Evolutionary conservation across 2,113 vertebrate genomes (phyloP).

Genomic region (Malurus cyaneus): DNA sequence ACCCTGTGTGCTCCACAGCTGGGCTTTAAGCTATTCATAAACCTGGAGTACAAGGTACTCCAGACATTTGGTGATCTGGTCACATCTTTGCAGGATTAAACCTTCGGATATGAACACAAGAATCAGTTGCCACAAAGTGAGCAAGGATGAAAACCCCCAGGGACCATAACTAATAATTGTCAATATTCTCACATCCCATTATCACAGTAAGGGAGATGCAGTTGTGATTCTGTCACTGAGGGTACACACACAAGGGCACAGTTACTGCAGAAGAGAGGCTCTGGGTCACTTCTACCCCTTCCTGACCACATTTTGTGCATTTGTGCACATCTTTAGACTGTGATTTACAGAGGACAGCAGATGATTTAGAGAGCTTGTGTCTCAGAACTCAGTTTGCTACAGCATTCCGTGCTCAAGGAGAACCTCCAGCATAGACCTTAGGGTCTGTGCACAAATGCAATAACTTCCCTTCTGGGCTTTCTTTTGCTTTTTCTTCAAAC

Average conservation of each 20-base stretch:
- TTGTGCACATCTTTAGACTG: background rate
- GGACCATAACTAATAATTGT: background rate
- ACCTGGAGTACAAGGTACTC: background rate
- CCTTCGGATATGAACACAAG: background rate
- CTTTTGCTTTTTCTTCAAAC: background rate
- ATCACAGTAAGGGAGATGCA: background rate
- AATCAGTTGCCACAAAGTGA: background rate
- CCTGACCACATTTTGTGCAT: background rate
- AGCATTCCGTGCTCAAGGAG: background rate
- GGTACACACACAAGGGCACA: background rate
- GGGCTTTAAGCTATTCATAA: background rate
- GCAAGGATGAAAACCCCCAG: background rate
- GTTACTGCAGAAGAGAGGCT: background rate
- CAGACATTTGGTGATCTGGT: background rate
- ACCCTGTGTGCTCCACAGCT: background rate
- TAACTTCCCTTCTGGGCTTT: background rate
- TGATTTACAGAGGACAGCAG: background rate
- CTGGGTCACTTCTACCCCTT: background rate
- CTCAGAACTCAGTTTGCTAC: background rate
- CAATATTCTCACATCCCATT: rapidly evolving
- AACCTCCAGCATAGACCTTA: background rate
- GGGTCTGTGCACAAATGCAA: background rate
- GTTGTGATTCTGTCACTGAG: background rate
- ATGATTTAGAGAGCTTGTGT: background rate
- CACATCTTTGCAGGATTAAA: background rate